Base-by-base conservation (phyloP, 2,888 invertebrate genomes). In the Crossocerus cetratus region DNA sequence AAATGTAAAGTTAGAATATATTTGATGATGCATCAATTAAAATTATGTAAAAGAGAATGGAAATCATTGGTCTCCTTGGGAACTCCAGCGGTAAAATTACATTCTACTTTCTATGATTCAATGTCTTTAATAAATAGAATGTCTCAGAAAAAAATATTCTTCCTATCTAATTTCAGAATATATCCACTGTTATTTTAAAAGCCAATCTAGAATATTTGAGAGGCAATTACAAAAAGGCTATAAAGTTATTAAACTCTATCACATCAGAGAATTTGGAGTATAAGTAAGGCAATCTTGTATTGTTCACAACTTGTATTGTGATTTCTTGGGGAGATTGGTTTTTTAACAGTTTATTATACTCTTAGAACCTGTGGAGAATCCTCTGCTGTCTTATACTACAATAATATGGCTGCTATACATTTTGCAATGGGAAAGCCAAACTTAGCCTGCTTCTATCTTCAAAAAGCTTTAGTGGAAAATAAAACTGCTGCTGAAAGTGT, bases 381-480 rank as follows among this genome's bases (percentile, higher is more conserved):
- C 69, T 90, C 93, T 11, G 91, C 92, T 20, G 92, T 94, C 61
- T 91, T 94, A 88, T 94, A 95, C 84, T 95, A 95, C 86, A 97
- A 97, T 87, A 96, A 97, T 86, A 93, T 96, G 86, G 97, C 95
- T 56, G 94, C 95, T 63, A 92, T 96, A 79, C 95, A 97, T 90
- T 93, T 96, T 86, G 94, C 95, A 45, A 92, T 96, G 90, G 94
- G 94, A 20, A 97, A 96, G 91, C 95, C 95, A 58, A 94, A 95
- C 90, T 92, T 97, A 71, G 96, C 96, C 5, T 93, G 94, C 62
- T 94, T 95, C 87, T 96, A 96, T 90, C 94, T 96, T 81, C 94
- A 95, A 83, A 94, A 94, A 90, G 96, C 97, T 59, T 90, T 96
- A 3, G 93, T 94, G 86, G 95, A 96, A 89, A 96, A 96, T 86